A percentile compares a stretch with the other conserved stretches of the same genome.
Evolutionary conservation across 2,888 invertebrate species (phyloP).

Genomic region (Euzetes globulus): DNA sequence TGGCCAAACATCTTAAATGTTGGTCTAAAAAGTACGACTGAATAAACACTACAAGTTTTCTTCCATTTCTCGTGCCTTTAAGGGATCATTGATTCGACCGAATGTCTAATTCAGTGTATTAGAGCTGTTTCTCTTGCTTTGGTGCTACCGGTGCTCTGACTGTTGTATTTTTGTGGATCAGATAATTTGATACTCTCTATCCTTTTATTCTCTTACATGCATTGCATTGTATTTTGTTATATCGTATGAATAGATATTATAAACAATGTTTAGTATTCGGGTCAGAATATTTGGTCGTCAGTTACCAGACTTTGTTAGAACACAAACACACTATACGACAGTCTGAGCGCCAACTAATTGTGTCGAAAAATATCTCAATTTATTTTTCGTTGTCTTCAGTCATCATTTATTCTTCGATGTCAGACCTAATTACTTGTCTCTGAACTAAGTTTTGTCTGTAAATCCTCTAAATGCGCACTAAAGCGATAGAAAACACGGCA

Average conservation of each 20-base stretch:
- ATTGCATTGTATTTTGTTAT: neutral
- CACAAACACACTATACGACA: too few species aligned
- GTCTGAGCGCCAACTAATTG: neutral
- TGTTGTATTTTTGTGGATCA: neutral
- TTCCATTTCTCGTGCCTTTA: neutral
- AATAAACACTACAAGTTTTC: constrained; percentile 6
- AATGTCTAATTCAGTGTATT: neutral
- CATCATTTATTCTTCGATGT: neutral
- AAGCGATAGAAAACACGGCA: neutral
- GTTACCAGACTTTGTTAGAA: neutral
- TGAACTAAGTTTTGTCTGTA: neutral
- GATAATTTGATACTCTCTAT: neutral
- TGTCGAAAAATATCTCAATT: neutral
- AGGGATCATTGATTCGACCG: neutral
- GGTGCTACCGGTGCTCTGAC: neutral
- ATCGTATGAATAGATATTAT: neutral
- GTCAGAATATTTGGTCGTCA: neutral
- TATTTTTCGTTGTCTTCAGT: neutral
- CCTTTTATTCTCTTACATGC: neutral
- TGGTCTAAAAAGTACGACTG: neutral
- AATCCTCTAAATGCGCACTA: constrained; percentile 11
- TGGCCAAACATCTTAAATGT: neutral
- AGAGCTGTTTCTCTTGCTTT: neutral
- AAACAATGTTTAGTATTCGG: neutral
- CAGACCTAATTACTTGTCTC: neutral